These are phyloP conservation scores for Malthinus seriepunctatus DNA, from an alignment of 2,888 invertebrate genomes.

Conservation along the genomic window DNA sequence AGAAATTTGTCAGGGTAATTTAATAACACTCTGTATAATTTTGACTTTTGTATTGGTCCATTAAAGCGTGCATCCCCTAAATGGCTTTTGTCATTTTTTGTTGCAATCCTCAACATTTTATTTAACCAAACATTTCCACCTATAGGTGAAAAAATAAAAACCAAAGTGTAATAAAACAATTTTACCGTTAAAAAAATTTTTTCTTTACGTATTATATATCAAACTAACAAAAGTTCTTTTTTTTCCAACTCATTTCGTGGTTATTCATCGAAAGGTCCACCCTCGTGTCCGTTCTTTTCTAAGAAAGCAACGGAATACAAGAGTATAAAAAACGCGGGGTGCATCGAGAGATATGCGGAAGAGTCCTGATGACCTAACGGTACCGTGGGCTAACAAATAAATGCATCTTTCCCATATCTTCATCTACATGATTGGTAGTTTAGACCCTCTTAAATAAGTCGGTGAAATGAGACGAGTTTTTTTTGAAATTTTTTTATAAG, in stretches of 20 bases:
- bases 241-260: slow-evolving; percentile 14
- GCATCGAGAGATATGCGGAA: slow-evolving; percentile 39
- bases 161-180: slow-evolving; percentile 3
- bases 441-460: slow-evolving; percentile 32
- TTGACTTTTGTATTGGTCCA: too few relatives aligned
- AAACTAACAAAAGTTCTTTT: not conserved
- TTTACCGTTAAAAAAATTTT: slow-evolving; percentile 10
- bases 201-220: slow-evolving; percentile 8
- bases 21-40: too few relatives aligned
- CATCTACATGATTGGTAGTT: slow-evolving; percentile 41
- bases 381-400: slow-evolving; percentile 36
- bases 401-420: slow-evolving; percentile 27
- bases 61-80: too few relatives aligned
- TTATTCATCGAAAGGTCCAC: slow-evolving; percentile 25
- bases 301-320: slow-evolving; percentile 44
- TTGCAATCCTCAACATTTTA: too few relatives aligned
- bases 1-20: too few relatives aligned
- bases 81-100: too few relatives aligned
- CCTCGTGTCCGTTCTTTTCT: slow-evolving; percentile 40
- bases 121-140: slow-evolving; percentile 1
- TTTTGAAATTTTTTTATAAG: slow-evolving; percentile 12
- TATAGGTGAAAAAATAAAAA: not conserved
- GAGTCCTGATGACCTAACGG: slow-evolving; percentile 38
- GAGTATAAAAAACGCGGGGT: slow-evolving; percentile 37
- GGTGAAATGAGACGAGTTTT: slow-evolving; percentile 20